Conservation (phyloP, 2,888 invertebrate genomes). For the Tortrix viridana region DNA sequence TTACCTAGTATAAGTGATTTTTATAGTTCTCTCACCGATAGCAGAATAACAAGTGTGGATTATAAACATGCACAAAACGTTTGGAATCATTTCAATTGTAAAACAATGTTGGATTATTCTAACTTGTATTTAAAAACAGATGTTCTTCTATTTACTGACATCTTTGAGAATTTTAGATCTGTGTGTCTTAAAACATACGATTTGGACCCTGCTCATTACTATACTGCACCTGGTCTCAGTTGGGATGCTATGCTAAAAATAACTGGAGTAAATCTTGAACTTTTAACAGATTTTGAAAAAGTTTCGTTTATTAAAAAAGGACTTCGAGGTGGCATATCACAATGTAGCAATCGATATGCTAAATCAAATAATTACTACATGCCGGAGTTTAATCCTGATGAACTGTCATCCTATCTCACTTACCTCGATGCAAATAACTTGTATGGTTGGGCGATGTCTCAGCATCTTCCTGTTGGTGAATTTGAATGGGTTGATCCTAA, state of each 20-base stretch:
- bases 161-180: slow-evolving; percentile 39
- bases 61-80: slow-evolving; percentile 34
- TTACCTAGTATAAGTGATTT: slow-evolving; percentile 30
- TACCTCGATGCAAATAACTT: slow-evolving; percentile 7
- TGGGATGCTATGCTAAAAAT: slow-evolving; percentile 3
- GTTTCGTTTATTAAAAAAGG: slow-evolving; percentile 1
- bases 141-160: slow-evolving; percentile 35
- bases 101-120: slow-evolving; percentile 33
- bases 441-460: slow-evolving; percentile 6
- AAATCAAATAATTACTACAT: slow-evolving; percentile 8
- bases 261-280: background rate
- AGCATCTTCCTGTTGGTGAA: slow-evolving; percentile 3
- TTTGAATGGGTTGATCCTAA: slow-evolving; percentile 6
- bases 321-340: slow-evolving; percentile 2
- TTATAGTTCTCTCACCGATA: slow-evolving; percentile 28
- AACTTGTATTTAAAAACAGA: slow-evolving; percentile 39
- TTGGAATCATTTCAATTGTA: slow-evolving; percentile 32
- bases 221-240: slow-evolving; percentile 23
- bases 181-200: slow-evolving; percentile 31
- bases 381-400: slow-evolving; percentile 7
- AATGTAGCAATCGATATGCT: slow-evolving; percentile 2
- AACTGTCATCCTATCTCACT: background rate
- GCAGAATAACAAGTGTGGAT: slow-evolving; percentile 12
- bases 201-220: slow-evolving; percentile 38
- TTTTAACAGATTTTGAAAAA: background rate